Evolutionary conservation across 1,140 invertebrate species (phyloP).

Genomic region (Euura saliciscinereae): DNA sequence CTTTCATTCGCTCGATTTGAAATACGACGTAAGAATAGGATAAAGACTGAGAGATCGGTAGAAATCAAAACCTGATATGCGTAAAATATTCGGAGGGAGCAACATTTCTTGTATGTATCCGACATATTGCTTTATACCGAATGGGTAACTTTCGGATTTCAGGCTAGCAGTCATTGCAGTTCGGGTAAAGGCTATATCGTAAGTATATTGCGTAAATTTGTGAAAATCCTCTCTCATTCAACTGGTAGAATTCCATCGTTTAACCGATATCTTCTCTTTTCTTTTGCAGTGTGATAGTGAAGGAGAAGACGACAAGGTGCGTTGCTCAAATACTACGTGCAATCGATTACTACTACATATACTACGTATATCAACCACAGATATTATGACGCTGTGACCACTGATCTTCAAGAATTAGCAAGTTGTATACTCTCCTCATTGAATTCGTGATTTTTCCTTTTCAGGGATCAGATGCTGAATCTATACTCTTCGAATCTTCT

Average conservation of each 20-base stretch:
- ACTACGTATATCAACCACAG: too few species aligned
- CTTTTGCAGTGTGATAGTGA: conserved; percentile 86
- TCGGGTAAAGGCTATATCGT: conserved; percentile 89
- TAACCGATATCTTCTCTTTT: conserved; percentile 51
- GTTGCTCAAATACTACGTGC: conserved; percentile 33
- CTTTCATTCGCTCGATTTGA: neutral
- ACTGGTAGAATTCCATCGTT: conserved; percentile 24
- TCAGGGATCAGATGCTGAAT: conserved; percentile 75
- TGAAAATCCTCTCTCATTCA: conserved; percentile 12
- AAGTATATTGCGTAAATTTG: conserved; percentile 61
- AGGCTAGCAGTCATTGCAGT: conserved; percentile 85
- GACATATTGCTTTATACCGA: too few species aligned
- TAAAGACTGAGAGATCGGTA: neutral
- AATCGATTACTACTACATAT: neutral
- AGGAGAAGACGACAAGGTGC: conserved; percentile 85
- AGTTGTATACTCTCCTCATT: conserved; percentile 11
- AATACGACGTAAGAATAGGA: neutral
- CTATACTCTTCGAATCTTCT: conserved; percentile 74
- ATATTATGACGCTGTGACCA: too few species aligned
- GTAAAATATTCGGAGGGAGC: neutral
- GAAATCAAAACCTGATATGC: conserved; percentile 4
- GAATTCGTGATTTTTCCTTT: conserved; percentile 37
- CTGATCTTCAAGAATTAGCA: neutral
- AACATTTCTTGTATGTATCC: too few species aligned
- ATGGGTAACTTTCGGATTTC: conserved; percentile 52